phyloP scores from a whole-genome alignment of 1,140 invertebrate genomes.

The Papilio polyxenes region DNA sequence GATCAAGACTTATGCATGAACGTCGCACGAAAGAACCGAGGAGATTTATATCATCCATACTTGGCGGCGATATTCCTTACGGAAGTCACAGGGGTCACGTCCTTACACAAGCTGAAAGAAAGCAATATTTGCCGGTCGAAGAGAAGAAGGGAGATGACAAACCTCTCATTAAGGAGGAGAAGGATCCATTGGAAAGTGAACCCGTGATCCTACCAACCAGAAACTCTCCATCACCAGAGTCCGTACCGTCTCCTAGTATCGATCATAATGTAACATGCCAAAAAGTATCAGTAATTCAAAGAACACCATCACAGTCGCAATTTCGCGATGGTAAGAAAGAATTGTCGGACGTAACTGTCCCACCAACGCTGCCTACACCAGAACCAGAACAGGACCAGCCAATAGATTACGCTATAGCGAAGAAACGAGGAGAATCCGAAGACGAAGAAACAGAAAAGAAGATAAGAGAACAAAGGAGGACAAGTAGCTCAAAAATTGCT shows the following conservation, averaged over 20 bases:
- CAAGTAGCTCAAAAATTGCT: constrained; percentile 82
- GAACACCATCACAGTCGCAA: constrained; percentile 85
- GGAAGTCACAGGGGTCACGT: constrained; percentile 86
- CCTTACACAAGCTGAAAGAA: constrained; percentile 88
- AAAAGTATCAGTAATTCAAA: constrained; percentile 90
- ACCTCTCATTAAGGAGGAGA: constrained; percentile 75
- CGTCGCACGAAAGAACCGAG: constrained; percentile 77
- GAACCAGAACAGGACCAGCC: constrained; percentile 90
- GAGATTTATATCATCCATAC: constrained; percentile 88
- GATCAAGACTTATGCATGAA: constrained; percentile 57
- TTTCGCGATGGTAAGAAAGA: constrained; percentile 79
- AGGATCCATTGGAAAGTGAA: constrained; percentile 68
- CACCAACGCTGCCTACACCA: constrained; percentile 73
- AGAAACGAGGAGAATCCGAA: constrained; percentile 85
- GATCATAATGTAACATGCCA: constrained; percentile 82
- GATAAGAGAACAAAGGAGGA: constrained; percentile 81
- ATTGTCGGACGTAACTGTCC: constrained; percentile 78
- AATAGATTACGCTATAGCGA: constrained; percentile 93
- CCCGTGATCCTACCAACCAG: constrained; percentile 75
- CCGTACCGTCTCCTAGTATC: constrained; percentile 72
- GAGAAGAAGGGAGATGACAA: constrained; percentile 74
- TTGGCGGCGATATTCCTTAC: constrained; percentile 88
- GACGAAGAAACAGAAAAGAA: constrained; percentile 83
- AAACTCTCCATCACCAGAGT: constrained; percentile 76
- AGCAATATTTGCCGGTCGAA: constrained; percentile 87